Evolutionary conservation across 2,797 vertebrate species (phyloP), one percentile per base, ranked within the genome.

Genomic region (Chrysocyon brachyurus): DNA sequence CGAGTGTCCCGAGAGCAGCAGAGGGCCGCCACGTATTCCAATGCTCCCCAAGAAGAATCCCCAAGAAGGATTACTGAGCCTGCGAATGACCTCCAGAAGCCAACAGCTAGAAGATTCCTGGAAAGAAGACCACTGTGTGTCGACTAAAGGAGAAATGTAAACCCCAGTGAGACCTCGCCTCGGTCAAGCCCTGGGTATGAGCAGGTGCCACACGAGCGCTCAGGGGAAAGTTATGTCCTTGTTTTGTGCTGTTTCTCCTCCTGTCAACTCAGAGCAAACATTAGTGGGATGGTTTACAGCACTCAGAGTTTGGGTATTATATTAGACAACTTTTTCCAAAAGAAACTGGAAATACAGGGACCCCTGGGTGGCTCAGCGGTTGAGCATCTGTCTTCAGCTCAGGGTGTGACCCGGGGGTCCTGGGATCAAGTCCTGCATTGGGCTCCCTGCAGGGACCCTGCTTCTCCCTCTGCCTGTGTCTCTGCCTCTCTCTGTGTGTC

Each of bases 101-200:
- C 66, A 31, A 52, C 8, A 3, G 10, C 31, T 24, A 16, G 64
- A 64, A 7, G 26, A 31, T 12, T 9, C 26, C 3, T 4, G 19
- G 5, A 52, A 26, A 57, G 24, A 12, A 26, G 46, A 57, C 12
- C 11, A 0, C 22, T 19, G 10, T 12, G 15, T 68, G 5, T 7
- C 12, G 0, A 2, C 4, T 0, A 9, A 11, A 26, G 54, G n/a
- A 52, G 36, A 21, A 79, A 12, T 1, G 2, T 3, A 8, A 33
- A 19, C 2, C 12, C 24, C 66, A 26, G 26, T 12, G 5, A 17
- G 52, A 6, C 8, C 14, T 2, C 3, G 2, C 15, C 33, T 28
- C 1, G 6, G 14, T 28, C 28, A 14, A 3, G 3, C 56, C 57
- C 81, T 5, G 12, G 8, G 31, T 2, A 19, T 24, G 16, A n/a